Evolutionary conservation across 2,113 vertebrate genomes (phyloP), one percentile per base, ranked within the genome.

Genomic region (Lophochroa leadbeateri): DNA sequence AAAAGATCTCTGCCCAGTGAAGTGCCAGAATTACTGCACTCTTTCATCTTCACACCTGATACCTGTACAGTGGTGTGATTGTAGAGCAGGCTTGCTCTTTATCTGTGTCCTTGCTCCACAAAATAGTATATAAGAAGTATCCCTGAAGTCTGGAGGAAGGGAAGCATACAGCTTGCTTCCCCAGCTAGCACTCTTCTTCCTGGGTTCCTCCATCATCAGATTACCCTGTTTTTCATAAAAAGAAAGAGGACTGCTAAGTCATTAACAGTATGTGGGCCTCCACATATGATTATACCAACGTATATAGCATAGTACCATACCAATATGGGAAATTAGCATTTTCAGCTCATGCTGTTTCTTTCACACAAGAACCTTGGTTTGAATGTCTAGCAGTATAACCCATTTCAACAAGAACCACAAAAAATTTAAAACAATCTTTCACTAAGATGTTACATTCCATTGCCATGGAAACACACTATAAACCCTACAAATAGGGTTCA

Each of bases 321-420:
- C 57, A 61, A 28, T 18, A 39, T 1, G 25, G 69, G 74, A 85
- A 94, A 91, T 89, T 7, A 81, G 58, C 64, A 33, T 82, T 95
- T 91, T 79, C 90, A 85, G 76, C 39, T 61, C 63, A 70, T 92
- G 80, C 92, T 94, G 64, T 87, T 96, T 82, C 68, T 87, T 95
- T 95, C 85, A 92, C 71, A 83, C 31, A 80, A 63, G 44, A 85
- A 63, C 60, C 28, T 94, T 92, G 75, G 31, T 94, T 67, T 95
- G 87, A 95, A 91, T 92, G 52, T 44, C 65, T 81, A 69, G 49
- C 47, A 29, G 25, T 85, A 82, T 78, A 96, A 67, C 63, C 72
- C 81, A 33, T 94, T 85, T 79, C 84, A 95, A 46, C 21, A 78
- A 35, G 8, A 43, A 13, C 17, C 46, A 82, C 7, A n/a, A 85